These are phyloP conservation scores for Drosophila mercatorum DNA, from an alignment of 2,888 invertebrate genomes.

Conservation along the genomic window DNA sequence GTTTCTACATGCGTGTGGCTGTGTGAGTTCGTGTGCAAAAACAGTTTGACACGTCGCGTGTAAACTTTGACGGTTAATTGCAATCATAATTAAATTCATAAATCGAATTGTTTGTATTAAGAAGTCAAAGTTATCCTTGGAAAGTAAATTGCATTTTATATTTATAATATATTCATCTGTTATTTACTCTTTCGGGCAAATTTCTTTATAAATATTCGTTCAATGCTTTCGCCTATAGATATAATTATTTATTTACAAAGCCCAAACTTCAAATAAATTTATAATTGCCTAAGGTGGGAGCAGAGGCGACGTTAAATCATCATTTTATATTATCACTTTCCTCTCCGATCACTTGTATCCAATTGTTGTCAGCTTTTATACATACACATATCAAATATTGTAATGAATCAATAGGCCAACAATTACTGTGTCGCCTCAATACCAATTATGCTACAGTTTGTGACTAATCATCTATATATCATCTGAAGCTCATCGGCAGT, in stretches of 20 bases:
- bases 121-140: background rate
- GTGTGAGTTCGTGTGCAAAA: constrained; percentile 27
- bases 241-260: background rate
- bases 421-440: background rate
- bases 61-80: constrained; percentile 26
- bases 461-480: constrained; percentile 15
- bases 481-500: constrained; percentile 14
- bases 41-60: constrained; percentile 39
- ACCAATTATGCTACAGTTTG: constrained; percentile 18
- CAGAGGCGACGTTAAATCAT: too few species aligned
- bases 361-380: too few species aligned
- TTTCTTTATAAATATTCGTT: too few species aligned
- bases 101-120: background rate
- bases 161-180: background rate
- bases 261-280: too few species aligned
- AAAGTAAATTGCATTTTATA: too few species aligned
- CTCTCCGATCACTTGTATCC: background rate
- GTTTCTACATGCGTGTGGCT: constrained; percentile 9
- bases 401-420: background rate
- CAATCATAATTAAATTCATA: constrained; percentile 16
- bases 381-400: too few species aligned
- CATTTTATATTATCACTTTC: too few species aligned
- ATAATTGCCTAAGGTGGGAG: too few species aligned
- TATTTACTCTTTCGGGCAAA: background rate
- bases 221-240: background rate